Percentiles rank a stretch among this genome's conserved stretches.
Evolutionary conservation across 2,113 vertebrate genomes (phyloP).

Genomic region (Psittacula cyanocephala): DNA sequence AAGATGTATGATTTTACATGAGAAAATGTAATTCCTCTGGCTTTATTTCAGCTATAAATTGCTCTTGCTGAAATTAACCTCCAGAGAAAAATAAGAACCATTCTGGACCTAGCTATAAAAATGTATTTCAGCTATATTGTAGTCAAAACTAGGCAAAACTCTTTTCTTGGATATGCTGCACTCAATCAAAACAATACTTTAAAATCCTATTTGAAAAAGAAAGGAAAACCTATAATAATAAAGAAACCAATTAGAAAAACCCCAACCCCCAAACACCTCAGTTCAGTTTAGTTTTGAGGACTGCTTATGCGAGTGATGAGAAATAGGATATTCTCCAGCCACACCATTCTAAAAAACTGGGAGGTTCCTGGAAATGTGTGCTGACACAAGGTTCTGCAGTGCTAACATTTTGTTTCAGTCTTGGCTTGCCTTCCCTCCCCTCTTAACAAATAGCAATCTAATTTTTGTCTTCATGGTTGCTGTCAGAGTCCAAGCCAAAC

Average conservation of each 20-base stretch:
- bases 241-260: background rate
- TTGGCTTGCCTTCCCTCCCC: background rate
- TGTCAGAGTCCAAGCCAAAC: background rate
- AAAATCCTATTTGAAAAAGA: background rate
- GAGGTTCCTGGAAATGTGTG: constrained; percentile 21
- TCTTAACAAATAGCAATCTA: fast-evolving
- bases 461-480: background rate
- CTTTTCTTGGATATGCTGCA: background rate
- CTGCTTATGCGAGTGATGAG: background rate
- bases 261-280: background rate
- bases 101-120: background rate
- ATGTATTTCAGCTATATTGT: background rate
- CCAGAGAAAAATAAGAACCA: fast-evolving
- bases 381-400: background rate
- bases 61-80: background rate
- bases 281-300: constrained; percentile 43
- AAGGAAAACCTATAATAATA: constrained; percentile 14
- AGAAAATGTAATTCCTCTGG: background rate
- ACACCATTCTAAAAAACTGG: background rate
- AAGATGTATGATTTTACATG: background rate
- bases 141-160: background rate
- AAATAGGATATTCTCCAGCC: background rate
- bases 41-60: background rate
- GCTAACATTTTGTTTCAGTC: background rate
- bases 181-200: background rate